phyloP scores from a whole-genome alignment of 2,797 vertebrate species.

The Siniperca scherzeri region DNA sequence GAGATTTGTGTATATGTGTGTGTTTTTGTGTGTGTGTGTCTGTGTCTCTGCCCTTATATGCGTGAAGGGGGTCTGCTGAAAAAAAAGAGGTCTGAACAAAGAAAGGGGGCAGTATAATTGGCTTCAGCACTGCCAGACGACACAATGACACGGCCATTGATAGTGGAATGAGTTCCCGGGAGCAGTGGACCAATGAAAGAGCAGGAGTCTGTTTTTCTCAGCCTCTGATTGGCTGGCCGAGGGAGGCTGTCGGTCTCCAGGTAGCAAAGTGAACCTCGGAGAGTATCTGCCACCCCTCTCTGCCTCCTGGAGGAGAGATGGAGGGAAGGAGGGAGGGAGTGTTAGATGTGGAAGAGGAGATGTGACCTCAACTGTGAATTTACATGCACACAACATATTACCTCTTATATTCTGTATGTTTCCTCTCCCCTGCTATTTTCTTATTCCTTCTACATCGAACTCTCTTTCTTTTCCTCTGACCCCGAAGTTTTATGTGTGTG shows the following conservation, averaged over 20 bases:
- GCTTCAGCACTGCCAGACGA: constrained; percentile 76
- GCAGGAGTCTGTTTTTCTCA: constrained; percentile 75
- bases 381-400: constrained; percentile 35
- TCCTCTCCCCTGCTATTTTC: constrained; percentile 3
- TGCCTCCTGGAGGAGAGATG: constrained; percentile 46
- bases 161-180: constrained; percentile 76
- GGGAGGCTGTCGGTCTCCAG: constrained; percentile 85
- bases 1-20: constrained; percentile 60
- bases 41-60: constrained; percentile 55
- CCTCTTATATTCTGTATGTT: constrained; percentile 11
- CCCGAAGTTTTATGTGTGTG: constrained; percentile 22
- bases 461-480: neutral
- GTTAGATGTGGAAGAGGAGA: constrained; percentile 42
- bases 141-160: constrained; percentile 82
- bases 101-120: constrained; percentile 78
- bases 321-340: constrained; percentile 35
- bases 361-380: constrained; percentile 70
- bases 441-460: constrained; percentile 4
- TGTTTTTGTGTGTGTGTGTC: constrained; percentile 31
- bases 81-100: constrained; percentile 73
- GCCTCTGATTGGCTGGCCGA: constrained; percentile 79
- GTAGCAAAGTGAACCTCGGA: constrained; percentile 82
- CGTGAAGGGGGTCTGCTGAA: constrained; percentile 64
- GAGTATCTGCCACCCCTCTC: constrained; percentile 74
- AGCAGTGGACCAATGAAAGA: constrained; percentile 77